These are phyloP conservation scores for Theretra japonica DNA, from an alignment of 2,888 invertebrate species.

Conservation along the genomic window DNA sequence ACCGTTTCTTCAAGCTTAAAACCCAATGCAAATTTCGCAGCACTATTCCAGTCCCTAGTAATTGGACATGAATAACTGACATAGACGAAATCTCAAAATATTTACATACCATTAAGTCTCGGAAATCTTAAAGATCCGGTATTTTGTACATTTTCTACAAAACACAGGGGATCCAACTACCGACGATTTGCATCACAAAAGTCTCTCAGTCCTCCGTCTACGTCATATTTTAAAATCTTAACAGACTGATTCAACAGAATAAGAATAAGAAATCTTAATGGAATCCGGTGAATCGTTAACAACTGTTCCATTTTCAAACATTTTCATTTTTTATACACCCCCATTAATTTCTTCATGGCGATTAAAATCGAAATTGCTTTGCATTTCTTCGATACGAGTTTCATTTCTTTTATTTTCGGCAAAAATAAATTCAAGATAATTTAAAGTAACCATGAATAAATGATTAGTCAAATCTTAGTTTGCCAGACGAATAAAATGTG, in stretches of 20 bases:
- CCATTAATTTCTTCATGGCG: conserved; percentile 43
- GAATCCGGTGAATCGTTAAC: conserved; percentile 45
- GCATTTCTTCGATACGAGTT: not conserved
- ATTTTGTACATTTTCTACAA: conserved; percentile 16
- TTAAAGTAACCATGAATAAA: conserved; percentile 19
- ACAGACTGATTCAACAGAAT: conserved; percentile 28
- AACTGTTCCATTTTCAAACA: conserved; percentile 48
- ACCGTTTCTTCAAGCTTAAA: not conserved
- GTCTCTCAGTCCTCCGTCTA: not conserved
- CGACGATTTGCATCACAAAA: conserved; percentile 23
- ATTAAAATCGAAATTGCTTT: conserved; percentile 17
- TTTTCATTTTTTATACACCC: conserved; percentile 42
- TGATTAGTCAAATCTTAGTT: conserved; percentile 20
- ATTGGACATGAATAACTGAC: not conserved
- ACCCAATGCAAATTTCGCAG: not conserved
- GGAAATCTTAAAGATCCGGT: conserved; percentile 16
- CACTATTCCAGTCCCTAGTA: not conserved
- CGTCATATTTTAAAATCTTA: conserved; percentile 23
- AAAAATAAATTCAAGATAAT: not conserved
- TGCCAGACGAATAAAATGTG: conserved; percentile 1
- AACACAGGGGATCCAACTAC: conserved; percentile 3
- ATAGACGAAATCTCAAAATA: not conserved
- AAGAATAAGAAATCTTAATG: conserved; percentile 38
- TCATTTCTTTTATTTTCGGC: too few relatives aligned
- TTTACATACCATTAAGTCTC: conserved; percentile 10